Percentiles rank a stretch among this genome's conserved stretches.
These are phyloP conservation scores for Semaprochilodus insignis DNA, from an alignment of 2,797 vertebrate genomes.

Conservation along the genomic window DNA sequence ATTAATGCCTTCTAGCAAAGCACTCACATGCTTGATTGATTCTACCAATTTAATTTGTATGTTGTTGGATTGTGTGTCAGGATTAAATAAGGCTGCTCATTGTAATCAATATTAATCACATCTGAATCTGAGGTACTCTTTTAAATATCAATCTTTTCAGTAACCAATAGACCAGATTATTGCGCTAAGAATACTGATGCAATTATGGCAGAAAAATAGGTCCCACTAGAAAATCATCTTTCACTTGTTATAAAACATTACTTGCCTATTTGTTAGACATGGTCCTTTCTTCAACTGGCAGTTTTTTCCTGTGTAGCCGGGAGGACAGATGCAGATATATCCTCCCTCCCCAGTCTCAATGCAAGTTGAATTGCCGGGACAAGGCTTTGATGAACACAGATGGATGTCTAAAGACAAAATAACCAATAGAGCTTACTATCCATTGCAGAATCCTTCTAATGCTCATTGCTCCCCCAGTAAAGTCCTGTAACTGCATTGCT, in stretches of 20 bases:
- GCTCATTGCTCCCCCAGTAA: neutral
- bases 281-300: constrained; percentile 83
- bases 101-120: neutral
- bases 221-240: neutral
- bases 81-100: constrained; percentile 17
- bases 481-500: neutral
- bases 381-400: constrained; percentile 85
- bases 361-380: constrained; percentile 88
- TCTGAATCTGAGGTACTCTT: neutral
- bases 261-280: constrained; percentile 85
- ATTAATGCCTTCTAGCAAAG: neutral
- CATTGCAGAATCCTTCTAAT: neutral
- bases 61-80: neutral
- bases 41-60: neutral
- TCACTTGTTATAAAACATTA: neutral
- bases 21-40: neutral
- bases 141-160: neutral
- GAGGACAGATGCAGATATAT: constrained; percentile 86
- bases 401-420: constrained; percentile 79
- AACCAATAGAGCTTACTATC: neutral
- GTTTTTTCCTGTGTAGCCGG: constrained; percentile 81
- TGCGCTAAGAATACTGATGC: neutral
- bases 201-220: neutral
- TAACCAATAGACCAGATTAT: neutral
- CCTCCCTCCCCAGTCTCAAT: constrained; percentile 83